Base-by-base conservation (phyloP, 2,797 vertebrate species). In the Anas bahamensis region DNA sequence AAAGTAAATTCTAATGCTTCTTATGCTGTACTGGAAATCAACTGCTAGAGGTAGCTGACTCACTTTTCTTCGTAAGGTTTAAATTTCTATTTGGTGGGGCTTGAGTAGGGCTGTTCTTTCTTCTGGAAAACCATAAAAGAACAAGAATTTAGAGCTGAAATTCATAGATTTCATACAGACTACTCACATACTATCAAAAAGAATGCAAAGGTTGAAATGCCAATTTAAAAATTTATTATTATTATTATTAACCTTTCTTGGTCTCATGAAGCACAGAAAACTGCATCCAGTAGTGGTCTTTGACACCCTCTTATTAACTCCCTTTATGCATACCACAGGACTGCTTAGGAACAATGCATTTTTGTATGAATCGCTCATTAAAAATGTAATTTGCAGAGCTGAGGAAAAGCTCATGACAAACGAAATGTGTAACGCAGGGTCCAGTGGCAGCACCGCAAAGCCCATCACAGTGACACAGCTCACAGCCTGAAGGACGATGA, bases 11-110 rank as follows among this genome's bases (percentile, higher is more conserved):
- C 35, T 88, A 73, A n/a, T 33, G 53, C 28, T 89, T 71, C 91
- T 80, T 21, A 83, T 44, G 33, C 57, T 68, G 29, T 61, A 76
- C 76, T 70, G 35, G 48, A 81, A 96, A 92, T 60, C 42, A 88
- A 19, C n/a, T 52, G 59, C 33, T 68, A 48, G 44, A 83, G 17
- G 33, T 3, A 86, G 52, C 1, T 48, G 48, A 69, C 24, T 86
- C 28, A 69, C 86, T 82, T 84, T 79, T 76, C 17, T 11, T 68
- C 56, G 70, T 57, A 76, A 72, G 37, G 64, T 29, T 88, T 82
- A 83, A 60, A 15, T 82, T 86, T 84, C 71, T 89, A 31, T 63
- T 86, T 82, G 76, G 22, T 6, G 19, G 35, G 41, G 21, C 19
- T 78, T 3, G 71, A 35, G 66, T 78, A 41, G 28, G 19, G 46